Percentiles rank a stretch among this genome's conserved stretches.
phyloP scores from a whole-genome alignment of 2,113 vertebrate species.

The Taxidea taxus region DNA sequence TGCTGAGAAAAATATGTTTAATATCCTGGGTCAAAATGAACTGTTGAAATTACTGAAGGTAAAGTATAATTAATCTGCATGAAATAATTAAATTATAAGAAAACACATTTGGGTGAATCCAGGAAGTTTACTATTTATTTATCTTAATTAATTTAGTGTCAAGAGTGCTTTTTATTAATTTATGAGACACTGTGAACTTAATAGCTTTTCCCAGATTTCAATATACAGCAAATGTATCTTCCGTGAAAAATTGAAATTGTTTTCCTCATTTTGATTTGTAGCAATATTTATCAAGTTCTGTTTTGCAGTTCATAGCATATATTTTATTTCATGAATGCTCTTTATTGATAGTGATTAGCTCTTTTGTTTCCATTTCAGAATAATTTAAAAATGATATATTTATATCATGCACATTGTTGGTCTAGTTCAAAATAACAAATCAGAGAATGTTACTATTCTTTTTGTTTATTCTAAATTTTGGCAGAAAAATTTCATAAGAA shows the following conservation, averaged over 20 bases:
- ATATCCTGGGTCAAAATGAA: constrained; percentile 18
- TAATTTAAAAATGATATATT: background rate
- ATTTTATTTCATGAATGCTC: background rate
- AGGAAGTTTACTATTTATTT: constrained; percentile 40
- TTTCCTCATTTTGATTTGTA: constrained; percentile 14
- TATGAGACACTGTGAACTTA: background rate
- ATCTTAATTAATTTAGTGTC: constrained; percentile 41
- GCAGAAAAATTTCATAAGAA: background rate
- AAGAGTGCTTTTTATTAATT: background rate
- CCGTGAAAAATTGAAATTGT: background rate
- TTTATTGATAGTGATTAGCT: background rate
- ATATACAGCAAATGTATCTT: background rate
- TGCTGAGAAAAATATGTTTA: background rate
- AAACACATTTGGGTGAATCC: background rate
- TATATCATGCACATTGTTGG: background rate
- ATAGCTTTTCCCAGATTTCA: constrained; percentile 5
- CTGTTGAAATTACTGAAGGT: constrained; percentile 40
- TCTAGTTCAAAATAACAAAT: background rate
- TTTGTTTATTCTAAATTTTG: background rate
- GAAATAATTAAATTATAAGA: constrained; percentile 39
- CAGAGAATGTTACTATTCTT: background rate
- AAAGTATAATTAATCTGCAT: constrained; percentile 25
- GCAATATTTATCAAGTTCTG: background rate
- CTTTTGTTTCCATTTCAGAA: constrained; percentile 2
- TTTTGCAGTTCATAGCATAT: background rate